Conservation (phyloP, 2,113 vertebrate genomes). For the Accipiter cooperii region DNA sequence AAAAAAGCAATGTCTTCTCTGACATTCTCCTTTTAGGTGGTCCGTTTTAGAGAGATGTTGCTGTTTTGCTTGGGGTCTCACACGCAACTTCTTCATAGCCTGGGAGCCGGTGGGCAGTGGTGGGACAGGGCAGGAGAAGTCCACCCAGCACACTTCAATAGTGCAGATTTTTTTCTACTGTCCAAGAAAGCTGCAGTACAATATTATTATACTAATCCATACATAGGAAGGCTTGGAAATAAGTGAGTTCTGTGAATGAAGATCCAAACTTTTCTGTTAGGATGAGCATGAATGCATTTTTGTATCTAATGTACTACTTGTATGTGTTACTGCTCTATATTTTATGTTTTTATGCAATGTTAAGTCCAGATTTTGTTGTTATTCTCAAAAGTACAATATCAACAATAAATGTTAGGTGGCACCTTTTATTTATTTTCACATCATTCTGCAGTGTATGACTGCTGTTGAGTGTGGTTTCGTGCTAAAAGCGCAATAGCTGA, state of each 20-base stretch:
- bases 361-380: not conserved
- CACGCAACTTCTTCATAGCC: not conserved
- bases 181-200: not conserved
- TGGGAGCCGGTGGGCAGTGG: not conserved
- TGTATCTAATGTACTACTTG: not conserved
- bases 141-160: not conserved
- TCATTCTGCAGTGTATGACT: not conserved
- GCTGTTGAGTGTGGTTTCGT: not conserved
- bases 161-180: not conserved
- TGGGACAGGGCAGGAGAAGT: not conserved
- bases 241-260: too few species aligned
- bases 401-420: not conserved
- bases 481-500: not conserved
- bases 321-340: accelerated
- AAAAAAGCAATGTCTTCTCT: not conserved
- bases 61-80: not conserved
- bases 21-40: not conserved
- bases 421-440: not conserved
- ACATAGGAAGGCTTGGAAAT: not conserved
- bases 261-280: not conserved
- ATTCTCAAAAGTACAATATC: not conserved
- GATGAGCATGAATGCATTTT: not conserved
- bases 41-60: not conserved
- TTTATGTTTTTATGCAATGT: not conserved
- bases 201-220: accelerated